Evolutionary conservation across 92 coral and sea anemone species (phyloP).

Genomic region (Porites lobata): DNA sequence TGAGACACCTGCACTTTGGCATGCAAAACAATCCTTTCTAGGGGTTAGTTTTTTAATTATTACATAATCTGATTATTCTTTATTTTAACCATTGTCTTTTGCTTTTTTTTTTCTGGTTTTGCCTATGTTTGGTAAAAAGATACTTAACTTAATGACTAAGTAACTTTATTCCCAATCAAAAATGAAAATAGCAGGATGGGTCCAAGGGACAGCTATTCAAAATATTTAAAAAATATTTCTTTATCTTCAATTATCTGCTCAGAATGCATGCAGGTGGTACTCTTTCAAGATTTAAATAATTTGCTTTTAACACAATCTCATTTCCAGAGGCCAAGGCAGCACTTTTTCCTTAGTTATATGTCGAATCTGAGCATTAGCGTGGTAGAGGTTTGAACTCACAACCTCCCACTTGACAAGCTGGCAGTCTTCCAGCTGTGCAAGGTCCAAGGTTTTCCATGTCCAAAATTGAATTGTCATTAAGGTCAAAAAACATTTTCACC

Average conservation of each 20-base stretch:
- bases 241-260: slow-evolving; percentile 5
- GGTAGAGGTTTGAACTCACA: not conserved
- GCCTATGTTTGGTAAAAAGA: too few species aligned
- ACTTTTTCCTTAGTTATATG: slow-evolving; percentile 25
- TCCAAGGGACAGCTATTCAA: slow-evolving; percentile 11
- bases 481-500: slow-evolving; percentile 29
- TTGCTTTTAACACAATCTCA: not conserved
- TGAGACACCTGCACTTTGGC: slow-evolving; percentile 76
- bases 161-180: slow-evolving; percentile 10
- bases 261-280: slow-evolving; percentile 16
- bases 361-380: slow-evolving; percentile 19
- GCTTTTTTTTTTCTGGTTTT: too few species aligned
- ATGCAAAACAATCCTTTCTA: slow-evolving; percentile 72
- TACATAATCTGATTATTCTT: too few species aligned
- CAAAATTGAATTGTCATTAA: slow-evolving; percentile 15
- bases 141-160: slow-evolving; percentile 15
- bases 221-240: not conserved
- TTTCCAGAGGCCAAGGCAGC: not conserved
- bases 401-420: not conserved
- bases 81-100: slow-evolving; percentile 16
- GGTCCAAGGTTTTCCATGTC: slow-evolving; percentile 29
- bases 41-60: slow-evolving; percentile 39
- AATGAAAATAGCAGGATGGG: slow-evolving; percentile 24
- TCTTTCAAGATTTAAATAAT: slow-evolving; percentile 31
- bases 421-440: slow-evolving; percentile 39